Base-by-base conservation (phyloP, 2,113 vertebrate species). In the Stegostoma tigrinum region DNA sequence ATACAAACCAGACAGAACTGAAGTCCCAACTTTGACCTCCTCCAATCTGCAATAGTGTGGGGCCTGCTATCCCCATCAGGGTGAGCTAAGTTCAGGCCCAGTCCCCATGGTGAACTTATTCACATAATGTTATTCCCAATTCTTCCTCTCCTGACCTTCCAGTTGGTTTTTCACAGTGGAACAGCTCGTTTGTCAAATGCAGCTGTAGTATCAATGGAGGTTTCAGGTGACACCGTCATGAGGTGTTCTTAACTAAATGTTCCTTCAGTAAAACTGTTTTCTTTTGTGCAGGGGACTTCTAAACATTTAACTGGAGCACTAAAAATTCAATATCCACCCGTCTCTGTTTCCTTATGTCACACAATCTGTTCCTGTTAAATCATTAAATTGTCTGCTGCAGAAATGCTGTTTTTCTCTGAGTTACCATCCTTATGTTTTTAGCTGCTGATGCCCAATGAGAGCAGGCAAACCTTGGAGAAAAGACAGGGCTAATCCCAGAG, bases 361-460 rank as follows among this genome's bases (percentile, higher is more conserved):
- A 93, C 61, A 93, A 93, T 66, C 55, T 66, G 17, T 67, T 93
- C 61, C 89, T 93, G 89, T 91, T 91, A 38, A 93, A n/a, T 93
- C 89, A 38, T 38, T 93, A 93, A 93, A 93, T 17, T 66, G 17
- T 66, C 61, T 2, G 1, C 19, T 66, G 89, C 34, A 66, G 19
- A 93, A 38, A 93, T 67, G 8, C 89, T 34, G 1, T 93, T 93
- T 93, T 93, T 66, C 89, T 38, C 89, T 93, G 61, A 93, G 89
- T 93, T 66, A 66, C 42, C 61, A 66, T 93, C 61, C 55, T 6
- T n/a, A 19, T 66, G 34, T 34, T 93, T 34, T n/a, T 38, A 67
- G 34, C 2, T 30, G 21, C 61, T 21, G 17, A 34, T 8, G 61
- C 5, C 89, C 34, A 34, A 38, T 17, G 87, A n/a, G 52, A 64